These are phyloP conservation scores for Mormyrus iriodes DNA, from an alignment of 2,113 vertebrate genomes.

Conservation along the genomic window DNA sequence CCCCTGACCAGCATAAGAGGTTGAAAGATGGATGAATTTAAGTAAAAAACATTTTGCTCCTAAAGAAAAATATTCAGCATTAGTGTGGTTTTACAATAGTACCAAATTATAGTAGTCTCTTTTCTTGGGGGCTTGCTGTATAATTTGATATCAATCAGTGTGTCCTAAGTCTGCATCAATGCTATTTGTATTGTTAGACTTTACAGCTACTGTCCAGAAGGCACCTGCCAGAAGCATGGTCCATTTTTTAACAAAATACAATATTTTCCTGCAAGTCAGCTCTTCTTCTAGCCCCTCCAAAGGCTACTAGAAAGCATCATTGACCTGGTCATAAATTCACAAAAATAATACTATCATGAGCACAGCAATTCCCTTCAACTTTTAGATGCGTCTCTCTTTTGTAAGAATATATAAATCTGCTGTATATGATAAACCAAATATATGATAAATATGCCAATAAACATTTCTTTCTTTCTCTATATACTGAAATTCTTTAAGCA, in stretches of 20 bases:
- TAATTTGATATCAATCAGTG: not conserved
- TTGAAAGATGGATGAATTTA: not conserved
- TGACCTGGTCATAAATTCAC: not conserved
- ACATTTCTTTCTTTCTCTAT: slow-evolving; percentile 3
- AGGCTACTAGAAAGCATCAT: not conserved
- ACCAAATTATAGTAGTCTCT: not conserved
- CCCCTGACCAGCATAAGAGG: not conserved
- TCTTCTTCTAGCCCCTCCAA: not conserved
- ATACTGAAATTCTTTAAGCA: not conserved
- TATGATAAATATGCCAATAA: not conserved
- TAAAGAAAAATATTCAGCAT: not conserved
- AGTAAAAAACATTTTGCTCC: not conserved
- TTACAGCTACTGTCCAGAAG: not conserved
- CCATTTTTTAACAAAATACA: not conserved
- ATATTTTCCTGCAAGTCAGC: not conserved
- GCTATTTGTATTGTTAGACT: not conserved
- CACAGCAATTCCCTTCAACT: not conserved
- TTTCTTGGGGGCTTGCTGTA: not conserved
- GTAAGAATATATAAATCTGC: not conserved
- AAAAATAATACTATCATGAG: not conserved
- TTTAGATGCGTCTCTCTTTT: not conserved
- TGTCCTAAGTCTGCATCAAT: not conserved
- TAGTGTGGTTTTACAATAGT: not conserved
- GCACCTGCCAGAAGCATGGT: not conserved
- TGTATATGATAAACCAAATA: not conserved